Conservation (phyloP, 2,888 invertebrate genomes). For the Timandra comae region DNA sequence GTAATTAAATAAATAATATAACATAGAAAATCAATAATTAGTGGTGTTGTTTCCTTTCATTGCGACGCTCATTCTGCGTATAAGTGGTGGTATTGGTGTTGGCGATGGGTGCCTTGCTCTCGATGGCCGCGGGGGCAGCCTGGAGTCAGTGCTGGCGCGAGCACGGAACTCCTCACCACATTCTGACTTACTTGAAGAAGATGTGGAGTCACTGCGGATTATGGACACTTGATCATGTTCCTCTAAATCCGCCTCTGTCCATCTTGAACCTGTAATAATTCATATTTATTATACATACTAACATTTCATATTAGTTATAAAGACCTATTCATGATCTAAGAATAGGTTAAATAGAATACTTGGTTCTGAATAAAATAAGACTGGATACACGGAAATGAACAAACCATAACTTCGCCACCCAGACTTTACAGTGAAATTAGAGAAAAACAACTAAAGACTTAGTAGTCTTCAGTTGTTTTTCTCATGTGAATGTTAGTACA, state of each 20-base stretch:
- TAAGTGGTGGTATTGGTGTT: constrained; percentile 67
- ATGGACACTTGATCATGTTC: constrained; percentile 75
- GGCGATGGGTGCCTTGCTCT: constrained; percentile 70
- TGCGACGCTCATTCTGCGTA: constrained; percentile 86
- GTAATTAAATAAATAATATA: too few relatives aligned
- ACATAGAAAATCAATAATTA: constrained; percentile 47
- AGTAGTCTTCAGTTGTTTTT: too few relatives aligned
- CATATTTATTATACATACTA: not conserved
- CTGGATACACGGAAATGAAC: not conserved
- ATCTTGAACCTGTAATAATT: constrained; percentile 68
- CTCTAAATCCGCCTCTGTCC: constrained; percentile 79
- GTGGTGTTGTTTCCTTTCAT: constrained; percentile 81
- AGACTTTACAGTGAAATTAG: too few relatives aligned
- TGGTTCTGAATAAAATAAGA: not conserved
- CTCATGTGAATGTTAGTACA: too few relatives aligned
- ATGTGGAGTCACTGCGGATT: constrained; percentile 51
- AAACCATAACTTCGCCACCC: too few relatives aligned
- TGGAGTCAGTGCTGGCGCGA: constrained; percentile 84
- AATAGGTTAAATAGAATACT: not conserved
- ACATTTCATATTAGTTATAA: not conserved
- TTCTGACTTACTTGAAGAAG: constrained; percentile 54
- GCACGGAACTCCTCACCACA: constrained; percentile 79
- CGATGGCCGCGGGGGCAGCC: constrained; percentile 75
- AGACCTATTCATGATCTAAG: not conserved
- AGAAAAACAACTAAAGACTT: too few relatives aligned